A percentile compares a stretch with the other conserved stretches of the same genome.
Conservation (phyloP, 2,113 vertebrate genomes). For the Otus sunia region DNA sequence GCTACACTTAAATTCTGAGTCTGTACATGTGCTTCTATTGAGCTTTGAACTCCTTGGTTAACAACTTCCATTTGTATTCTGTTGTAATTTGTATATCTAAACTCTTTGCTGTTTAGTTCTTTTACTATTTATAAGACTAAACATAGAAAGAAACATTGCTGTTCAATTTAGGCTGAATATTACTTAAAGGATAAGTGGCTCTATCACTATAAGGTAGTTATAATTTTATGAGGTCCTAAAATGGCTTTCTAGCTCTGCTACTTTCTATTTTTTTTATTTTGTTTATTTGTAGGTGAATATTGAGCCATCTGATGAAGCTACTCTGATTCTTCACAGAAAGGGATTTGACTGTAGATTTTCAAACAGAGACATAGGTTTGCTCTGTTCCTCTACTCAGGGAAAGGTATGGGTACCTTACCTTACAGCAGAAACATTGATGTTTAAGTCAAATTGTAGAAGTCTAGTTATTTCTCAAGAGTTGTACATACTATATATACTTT, state of each 20-base stretch:
- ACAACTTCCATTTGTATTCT: neutral
- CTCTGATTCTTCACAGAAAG: constrained; percentile 89
- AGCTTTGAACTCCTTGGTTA: neutral
- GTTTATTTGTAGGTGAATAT: constrained; percentile 58
- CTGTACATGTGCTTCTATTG: neutral
- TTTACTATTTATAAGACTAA: too few species aligned
- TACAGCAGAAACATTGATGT: neutral
- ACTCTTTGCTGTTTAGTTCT: neutral
- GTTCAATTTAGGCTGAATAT: neutral
- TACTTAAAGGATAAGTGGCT: neutral
- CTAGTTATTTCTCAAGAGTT: neutral
- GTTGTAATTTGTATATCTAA: neutral
- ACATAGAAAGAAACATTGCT: neutral
- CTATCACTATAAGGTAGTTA: neutral
- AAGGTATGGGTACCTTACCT: constrained; percentile 74
- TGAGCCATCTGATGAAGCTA: constrained; percentile 83
- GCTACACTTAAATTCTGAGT: neutral
- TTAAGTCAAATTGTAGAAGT: neutral
- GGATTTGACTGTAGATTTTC: constrained; percentile 88
- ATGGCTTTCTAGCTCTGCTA: neutral
- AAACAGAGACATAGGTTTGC: constrained; percentile 68
- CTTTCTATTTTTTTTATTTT: neutral
- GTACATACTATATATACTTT: neutral
- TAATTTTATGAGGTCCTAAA: neutral
- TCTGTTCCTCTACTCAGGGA: constrained; percentile 84